Evolutionary conservation across 37 sponge, comb jelly and placozoan genomes (phyloP).

Genomic region (Haliclona indistincta): DNA sequence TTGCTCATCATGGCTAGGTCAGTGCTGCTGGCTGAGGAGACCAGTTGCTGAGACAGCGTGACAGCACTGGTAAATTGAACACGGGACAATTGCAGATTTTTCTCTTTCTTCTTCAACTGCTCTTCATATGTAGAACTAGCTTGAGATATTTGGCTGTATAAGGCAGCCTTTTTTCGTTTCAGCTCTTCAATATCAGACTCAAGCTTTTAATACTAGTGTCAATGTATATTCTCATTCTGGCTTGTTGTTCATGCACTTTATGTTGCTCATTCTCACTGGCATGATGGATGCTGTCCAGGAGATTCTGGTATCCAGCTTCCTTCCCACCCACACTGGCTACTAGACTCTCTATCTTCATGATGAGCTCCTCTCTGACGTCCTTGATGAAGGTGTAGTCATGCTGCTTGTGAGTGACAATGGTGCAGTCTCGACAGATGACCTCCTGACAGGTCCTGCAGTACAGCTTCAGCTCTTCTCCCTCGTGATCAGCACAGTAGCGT

Average conservation of each 20-base stretch:
- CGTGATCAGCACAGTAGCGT: constrained; percentile 17
- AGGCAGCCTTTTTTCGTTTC: no score
- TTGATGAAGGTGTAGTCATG: background rate
- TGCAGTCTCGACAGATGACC: constrained; percentile 29
- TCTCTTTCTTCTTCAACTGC: background rate
- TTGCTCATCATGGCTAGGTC: constrained; percentile 10
- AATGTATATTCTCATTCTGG: background rate
- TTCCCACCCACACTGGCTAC: background rate
- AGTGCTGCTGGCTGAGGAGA: background rate
- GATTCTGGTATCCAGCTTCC: background rate
- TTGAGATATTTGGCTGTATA: background rate
- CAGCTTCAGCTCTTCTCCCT: constrained; percentile 24
- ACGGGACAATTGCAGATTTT: background rate
- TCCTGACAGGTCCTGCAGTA: constrained; percentile 24
- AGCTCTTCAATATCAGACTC: background rate
- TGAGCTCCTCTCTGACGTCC: background rate
- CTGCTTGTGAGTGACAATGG: constrained; percentile 6
- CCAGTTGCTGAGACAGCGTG: constrained; percentile 7
- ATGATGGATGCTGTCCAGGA: background rate
- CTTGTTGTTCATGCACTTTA: background rate
- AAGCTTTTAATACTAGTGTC: constrained; percentile 4
- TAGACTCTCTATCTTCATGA: background rate
- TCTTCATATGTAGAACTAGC: background rate
- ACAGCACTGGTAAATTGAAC: background rate
- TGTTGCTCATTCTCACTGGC: background rate